phyloP scores from a whole-genome alignment of 2,113 vertebrate species.

The Terrapene triunguis region DNA sequence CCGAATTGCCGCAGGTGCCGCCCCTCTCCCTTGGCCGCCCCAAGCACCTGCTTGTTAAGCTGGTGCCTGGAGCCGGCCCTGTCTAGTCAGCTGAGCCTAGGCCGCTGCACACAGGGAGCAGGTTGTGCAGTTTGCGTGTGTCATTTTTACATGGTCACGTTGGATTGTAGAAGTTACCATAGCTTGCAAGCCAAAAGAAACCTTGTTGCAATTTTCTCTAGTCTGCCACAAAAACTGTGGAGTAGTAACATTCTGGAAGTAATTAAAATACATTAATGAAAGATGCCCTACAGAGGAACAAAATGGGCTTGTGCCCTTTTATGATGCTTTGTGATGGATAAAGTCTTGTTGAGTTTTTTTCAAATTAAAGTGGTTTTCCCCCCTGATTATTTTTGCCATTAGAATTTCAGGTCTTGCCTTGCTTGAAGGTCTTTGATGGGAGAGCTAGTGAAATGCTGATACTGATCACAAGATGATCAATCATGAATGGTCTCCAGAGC shows the following conservation, averaged over 20 bases:
- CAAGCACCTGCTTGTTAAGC: too few species aligned
- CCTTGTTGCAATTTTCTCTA: background rate
- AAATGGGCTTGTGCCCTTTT: rapidly evolving
- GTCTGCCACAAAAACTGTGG: background rate
- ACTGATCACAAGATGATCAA: rapidly evolving
- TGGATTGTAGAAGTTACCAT: rapidly evolving
- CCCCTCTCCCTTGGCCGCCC: too few species aligned
- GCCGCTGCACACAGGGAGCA: rapidly evolving
- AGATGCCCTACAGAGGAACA: background rate
- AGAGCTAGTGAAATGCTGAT: background rate
- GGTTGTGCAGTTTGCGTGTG: background rate
- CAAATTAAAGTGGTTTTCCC: background rate
- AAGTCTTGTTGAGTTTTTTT: background rate
- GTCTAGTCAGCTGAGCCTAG: background rate
- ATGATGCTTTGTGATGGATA: background rate
- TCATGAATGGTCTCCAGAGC: background rate
- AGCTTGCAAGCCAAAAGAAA: background rate
- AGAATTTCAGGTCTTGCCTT: background rate
- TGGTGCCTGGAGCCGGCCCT: too few species aligned
- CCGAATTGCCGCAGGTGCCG: too few species aligned
- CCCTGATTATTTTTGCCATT: rapidly evolving
- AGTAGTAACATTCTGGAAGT: background rate
- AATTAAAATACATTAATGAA: background rate
- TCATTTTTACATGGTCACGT: background rate
- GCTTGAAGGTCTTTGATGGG: background rate